phyloP scores from a whole-genome alignment of 1,140 invertebrate species.

The Heliconius eleuchia region DNA sequence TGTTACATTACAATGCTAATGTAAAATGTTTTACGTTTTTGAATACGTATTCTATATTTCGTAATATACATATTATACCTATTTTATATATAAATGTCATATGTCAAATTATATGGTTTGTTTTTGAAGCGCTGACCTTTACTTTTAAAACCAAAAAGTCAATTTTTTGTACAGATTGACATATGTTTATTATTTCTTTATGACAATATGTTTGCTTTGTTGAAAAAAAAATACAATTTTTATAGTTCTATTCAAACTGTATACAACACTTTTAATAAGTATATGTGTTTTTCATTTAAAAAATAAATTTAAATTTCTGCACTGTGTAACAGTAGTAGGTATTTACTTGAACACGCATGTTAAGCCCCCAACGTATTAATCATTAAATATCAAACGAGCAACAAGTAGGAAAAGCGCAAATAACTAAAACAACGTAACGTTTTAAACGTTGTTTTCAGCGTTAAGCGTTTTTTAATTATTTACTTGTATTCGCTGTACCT shows the following conservation, averaged over 20 bases:
- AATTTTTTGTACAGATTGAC: no score
- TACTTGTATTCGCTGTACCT: no score
- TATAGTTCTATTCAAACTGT: not conserved
- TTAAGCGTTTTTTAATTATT: not conserved
- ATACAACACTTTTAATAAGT: not conserved
- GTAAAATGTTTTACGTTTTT: not conserved
- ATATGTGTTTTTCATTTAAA: not conserved
- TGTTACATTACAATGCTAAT: conserved; percentile 14
- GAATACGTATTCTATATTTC: no score
- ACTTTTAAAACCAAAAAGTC: no score
- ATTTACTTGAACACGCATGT: not conserved
- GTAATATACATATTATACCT: no score
- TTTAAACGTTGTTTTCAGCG: not conserved
- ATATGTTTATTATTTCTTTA: no score
- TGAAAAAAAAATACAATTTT: no score
- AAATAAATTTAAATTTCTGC: not conserved
- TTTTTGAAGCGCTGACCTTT: no score
- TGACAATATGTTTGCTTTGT: no score
- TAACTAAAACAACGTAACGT: conserved; percentile 11
- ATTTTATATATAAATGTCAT: no score
- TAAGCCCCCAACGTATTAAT: conserved; percentile 14
- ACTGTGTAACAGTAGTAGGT: not conserved
- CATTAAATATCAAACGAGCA: conserved; percentile 13
- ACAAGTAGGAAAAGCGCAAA: conserved; percentile 12
- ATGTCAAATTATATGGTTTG: no score